Base-by-base conservation (phyloP, 53 echinoderm and acorn worm genomes). In the Apostichopus leukothele region DNA sequence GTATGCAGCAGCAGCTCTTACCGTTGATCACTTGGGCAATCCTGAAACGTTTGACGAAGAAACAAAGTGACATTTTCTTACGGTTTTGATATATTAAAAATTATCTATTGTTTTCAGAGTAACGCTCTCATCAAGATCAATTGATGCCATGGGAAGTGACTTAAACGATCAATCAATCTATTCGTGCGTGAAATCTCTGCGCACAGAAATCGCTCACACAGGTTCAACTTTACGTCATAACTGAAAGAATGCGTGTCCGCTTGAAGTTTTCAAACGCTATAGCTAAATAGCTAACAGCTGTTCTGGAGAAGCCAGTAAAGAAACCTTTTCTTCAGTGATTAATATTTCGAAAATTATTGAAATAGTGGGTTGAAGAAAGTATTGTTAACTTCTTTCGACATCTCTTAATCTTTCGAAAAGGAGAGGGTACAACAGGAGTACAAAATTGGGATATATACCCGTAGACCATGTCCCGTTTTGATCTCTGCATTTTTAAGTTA, bases 131-230 rank as follows among this genome's bases (percentile, higher is more conserved):
- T 54, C 81, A 22, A 81, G 81, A 59, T 59, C 53, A 22, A 59
- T 81, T 81, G 59, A 81, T 81, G 81, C 22, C 81, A 59, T 54
- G n/a, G 11, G 81, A 23, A 19, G 59, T 81, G 81, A 81, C 81
- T 81, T 81, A 59, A 81, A 54, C 59, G 81, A 81, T 81, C 81
- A 81, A 52, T 81, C 81, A 81, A 53, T 20, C 19, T 25, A 10
- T 53, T 25, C 81, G 59, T 81, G 81, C 81, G 81, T 81, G 23
- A 57, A 60, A 81, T n/a, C 7, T 54, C 26, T 81, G 20, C 22
- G 55, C 81, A 81, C 55, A 81, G 81, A 57, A 71, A 54, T 54
- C 57, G 81, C 20, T 81, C 81, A 59, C 81, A 54, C 59, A 81
- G 25, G 54, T 21, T 71, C n/a, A 54, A 54, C 5, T 54, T 81